These are phyloP conservation scores for Sinhomidia bicolor DNA, from an alignment of 2,888 invertebrate genomes.

Conservation along the genomic window DNA sequence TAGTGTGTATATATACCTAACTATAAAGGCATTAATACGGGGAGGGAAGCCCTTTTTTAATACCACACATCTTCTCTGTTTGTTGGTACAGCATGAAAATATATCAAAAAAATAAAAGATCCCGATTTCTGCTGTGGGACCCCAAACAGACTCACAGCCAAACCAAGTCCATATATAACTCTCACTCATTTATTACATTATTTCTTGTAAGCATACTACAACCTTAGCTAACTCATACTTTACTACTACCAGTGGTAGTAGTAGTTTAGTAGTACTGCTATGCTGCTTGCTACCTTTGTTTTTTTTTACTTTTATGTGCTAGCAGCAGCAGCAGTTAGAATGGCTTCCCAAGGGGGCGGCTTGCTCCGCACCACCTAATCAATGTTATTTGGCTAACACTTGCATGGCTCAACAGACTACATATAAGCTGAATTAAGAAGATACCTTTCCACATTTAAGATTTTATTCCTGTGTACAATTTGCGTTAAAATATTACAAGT, in stretches of 20 bases:
- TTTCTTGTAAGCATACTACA: too few species aligned
- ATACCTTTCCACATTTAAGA: slow-evolving; percentile 6
- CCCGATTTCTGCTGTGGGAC: too few species aligned
- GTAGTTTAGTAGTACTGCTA: background rate
- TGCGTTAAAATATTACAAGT: slow-evolving; percentile 11
- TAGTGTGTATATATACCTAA: too few species aligned
- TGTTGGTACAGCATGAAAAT: too few species aligned
- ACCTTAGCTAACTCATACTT: background rate
- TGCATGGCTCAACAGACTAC: too few species aligned
- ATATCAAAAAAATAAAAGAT: too few species aligned
- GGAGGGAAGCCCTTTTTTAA: too few species aligned
- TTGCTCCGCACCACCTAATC: slow-evolving; percentile 56
- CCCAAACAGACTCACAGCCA: too few species aligned
- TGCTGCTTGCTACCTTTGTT: background rate
- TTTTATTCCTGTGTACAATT: background rate
- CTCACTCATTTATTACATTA: too few species aligned
- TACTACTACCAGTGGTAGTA: background rate
- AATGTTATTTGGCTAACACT: slow-evolving; percentile 12
- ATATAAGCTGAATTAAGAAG: background rate
- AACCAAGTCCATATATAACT: too few species aligned
- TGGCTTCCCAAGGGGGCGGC: slow-evolving; percentile 62
- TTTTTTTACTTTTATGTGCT: background rate
- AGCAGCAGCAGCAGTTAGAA: background rate
- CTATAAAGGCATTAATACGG: too few species aligned
- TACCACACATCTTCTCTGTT: too few species aligned